Percentiles rank a stretch among this genome's conserved stretches.
These are phyloP conservation scores for Paraescarpia echinospica DNA, from an alignment of 1,140 invertebrate genomes.

Conservation along the genomic window DNA sequence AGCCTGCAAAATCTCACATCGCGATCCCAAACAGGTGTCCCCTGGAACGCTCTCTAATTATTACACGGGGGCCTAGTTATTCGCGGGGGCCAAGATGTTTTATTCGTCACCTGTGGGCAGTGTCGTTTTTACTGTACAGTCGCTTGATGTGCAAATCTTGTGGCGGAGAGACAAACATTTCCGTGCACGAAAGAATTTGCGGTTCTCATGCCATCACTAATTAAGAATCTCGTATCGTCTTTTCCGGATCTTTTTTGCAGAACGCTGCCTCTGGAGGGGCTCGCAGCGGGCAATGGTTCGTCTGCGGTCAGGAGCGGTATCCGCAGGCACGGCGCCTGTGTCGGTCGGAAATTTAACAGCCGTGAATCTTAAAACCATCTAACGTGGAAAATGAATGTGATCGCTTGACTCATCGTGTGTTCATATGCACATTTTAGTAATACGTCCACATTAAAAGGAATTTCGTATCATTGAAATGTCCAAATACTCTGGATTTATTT, in stretches of 20 bases:
- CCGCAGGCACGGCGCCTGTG: no score
- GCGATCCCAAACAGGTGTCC: neutral
- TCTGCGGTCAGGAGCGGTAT: neutral
- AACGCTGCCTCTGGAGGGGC: no score
- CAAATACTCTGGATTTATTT: neutral
- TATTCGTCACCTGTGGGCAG: neutral
- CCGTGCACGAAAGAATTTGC: neutral
- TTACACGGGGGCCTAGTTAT: neutral
- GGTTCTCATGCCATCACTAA: neutral
- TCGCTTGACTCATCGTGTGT: neutral
- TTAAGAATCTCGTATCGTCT: neutral
- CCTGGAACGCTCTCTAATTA: neutral
- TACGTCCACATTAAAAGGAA: neutral
- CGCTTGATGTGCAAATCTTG: neutral
- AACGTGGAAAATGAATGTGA: neutral
- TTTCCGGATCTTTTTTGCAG: neutral
- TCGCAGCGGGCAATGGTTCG: no score
- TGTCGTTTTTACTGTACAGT: neutral
- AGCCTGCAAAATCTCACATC: neutral
- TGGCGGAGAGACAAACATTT: neutral
- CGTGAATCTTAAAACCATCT: neutral
- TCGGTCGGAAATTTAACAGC: neutral
- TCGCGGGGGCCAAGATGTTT: neutral
- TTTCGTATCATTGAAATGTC: no score
- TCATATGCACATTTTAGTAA: neutral